Evolutionary conservation across 2,113 vertebrate genomes (phyloP), one percentile per base, ranked within the genome.

Genomic region (Lepus timidus): DNA sequence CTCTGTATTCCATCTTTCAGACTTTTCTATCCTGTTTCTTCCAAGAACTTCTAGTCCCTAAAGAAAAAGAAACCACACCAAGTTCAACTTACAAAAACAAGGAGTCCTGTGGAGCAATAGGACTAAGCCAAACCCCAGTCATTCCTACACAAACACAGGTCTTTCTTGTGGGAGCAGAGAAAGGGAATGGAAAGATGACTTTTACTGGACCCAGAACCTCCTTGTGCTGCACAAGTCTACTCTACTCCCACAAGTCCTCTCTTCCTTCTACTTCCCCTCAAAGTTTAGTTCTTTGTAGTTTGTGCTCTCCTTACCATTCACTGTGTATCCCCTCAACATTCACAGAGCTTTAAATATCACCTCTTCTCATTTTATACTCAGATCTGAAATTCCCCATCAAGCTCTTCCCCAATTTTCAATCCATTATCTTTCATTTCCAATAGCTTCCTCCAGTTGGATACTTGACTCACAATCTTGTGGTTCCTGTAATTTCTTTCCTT

Each of bases 61-160:
- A 90, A 85, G 36, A 52, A 61, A 80, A 86, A 80, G 71, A 85
- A 82, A 71, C 36, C 51, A 70, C 62, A 83, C 44, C 58, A 85
- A 85, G 39, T 44, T 89, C 58, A 95, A 75, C 71, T 85, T 96
- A 55, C 31, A 94, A 91, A 78, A 91, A 82, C 85, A 94, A 4
- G 39, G 70, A 70, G 39, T 65, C 9, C 70, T 88, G 8, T 58
- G 75, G 65, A 83, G 65, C 64, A 96, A 74, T 9, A n/a, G 4
- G 90, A 88, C 75, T 75, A 88, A 95, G 82, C 81, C 92, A 75
- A 83, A 87, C 73, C 76, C 58, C 31, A 11, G 85, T 81, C 74
- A 81, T 82, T 85, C 29, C 64, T 93, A 36, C 68, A 64, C 74
- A 22, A 65, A n/a, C 31, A 52, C 4, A 31, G 16, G 20, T 88